Percentiles rank a stretch among this genome's conserved stretches.
phyloP scores from a whole-genome alignment of 2,797 vertebrate genomes.

The Bryconaethiops microstoma region DNA sequence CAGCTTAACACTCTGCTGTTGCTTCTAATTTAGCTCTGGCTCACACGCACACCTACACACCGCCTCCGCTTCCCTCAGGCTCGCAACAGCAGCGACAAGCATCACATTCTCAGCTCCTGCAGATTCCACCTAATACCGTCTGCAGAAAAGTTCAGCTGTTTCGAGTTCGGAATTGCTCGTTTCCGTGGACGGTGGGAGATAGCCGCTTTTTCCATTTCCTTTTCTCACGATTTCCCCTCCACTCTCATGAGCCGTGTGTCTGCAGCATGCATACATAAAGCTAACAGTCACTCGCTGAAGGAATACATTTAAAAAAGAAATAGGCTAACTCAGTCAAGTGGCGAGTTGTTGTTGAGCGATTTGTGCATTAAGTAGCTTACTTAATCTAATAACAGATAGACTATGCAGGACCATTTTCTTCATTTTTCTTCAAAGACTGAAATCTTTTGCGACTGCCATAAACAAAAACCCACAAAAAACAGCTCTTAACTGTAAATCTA shows the following conservation, averaged over 20 bases:
- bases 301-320: too few species aligned
- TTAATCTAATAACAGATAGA: too few species aligned
- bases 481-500: too few species aligned
- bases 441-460: too few species aligned
- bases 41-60: conserved; percentile 10
- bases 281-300: too few species aligned
- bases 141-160: background rate
- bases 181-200: background rate
- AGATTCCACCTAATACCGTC: conserved; percentile 2
- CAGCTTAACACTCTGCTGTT: conserved; percentile 41
- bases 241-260: background rate
- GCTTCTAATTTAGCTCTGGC: conserved; percentile 30
- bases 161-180: background rate
- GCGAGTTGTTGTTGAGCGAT: too few species aligned
- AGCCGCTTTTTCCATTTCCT: background rate
- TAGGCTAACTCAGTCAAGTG: too few species aligned
- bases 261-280: background rate
- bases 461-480: too few species aligned
- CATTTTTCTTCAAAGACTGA: too few species aligned
- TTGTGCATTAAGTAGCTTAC: too few species aligned
- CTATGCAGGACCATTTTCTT: too few species aligned
- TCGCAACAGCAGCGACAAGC: conserved; percentile 27
- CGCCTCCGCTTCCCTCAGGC: conserved; percentile 33
- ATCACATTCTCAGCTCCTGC: conserved; percentile 4
- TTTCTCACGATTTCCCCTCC: background rate